phyloP scores from a whole-genome alignment of 2,797 vertebrate species.

The Poeciliopsis infans region DNA sequence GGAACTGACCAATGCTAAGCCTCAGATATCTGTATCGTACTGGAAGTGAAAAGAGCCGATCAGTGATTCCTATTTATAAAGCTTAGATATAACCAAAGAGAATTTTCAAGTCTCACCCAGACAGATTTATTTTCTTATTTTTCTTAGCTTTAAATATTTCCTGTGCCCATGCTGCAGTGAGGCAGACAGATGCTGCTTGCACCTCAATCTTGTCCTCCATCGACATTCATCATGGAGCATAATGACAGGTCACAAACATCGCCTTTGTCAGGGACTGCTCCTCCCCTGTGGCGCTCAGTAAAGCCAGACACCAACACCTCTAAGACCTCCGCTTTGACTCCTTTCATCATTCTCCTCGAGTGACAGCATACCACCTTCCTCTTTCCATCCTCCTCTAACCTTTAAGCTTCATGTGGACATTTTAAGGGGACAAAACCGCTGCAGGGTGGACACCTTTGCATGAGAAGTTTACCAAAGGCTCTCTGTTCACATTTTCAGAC shows the following conservation, averaged over 20 bases:
- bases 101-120: constrained; percentile 23
- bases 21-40: too few species aligned
- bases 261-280: constrained; percentile 50
- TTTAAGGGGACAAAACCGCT: constrained; percentile 54
- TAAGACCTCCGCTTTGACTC: constrained; percentile 45
- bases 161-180: constrained; percentile 26
- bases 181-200: constrained; percentile 28
- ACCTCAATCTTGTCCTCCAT: constrained; percentile 8
- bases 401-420: constrained; percentile 42
- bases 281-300: constrained; percentile 49
- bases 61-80: not conserved
- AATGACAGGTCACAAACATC: constrained; percentile 54
- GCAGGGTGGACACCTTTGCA: constrained; percentile 36
- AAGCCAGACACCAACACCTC: constrained; percentile 46
- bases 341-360: constrained; percentile 43
- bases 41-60: too few species aligned
- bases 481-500: constrained; percentile 38
- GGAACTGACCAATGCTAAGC: too few species aligned
- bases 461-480: constrained; percentile 27
- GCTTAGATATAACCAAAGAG: not conserved
- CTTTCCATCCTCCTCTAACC: constrained; percentile 35
- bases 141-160: constrained; percentile 28
- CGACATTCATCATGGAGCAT: constrained; percentile 44
- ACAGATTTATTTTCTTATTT: constrained; percentile 38
- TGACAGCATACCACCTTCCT: constrained; percentile 24